Base-by-base conservation (phyloP, 2,797 vertebrate species). In the Rhynchotus rufescens region DNA sequence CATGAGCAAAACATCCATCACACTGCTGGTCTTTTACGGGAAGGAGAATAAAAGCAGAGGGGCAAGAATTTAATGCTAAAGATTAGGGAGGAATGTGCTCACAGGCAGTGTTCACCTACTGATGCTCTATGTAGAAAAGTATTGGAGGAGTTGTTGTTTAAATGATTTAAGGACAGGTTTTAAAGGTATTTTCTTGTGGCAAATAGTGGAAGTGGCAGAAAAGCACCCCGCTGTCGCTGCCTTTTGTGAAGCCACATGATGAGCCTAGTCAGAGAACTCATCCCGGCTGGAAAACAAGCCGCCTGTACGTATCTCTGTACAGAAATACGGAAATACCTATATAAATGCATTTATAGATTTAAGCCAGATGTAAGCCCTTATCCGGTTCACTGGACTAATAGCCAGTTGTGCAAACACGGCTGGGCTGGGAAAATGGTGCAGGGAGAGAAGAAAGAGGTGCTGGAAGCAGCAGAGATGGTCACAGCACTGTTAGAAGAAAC, bases 401-500 rank as follows among this genome's bases (percentile, higher is more conserved):
- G 66, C 2, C 17, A 25, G 59, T 28, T 78, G 38, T 64, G 49
- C 25, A 81, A 38, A 42, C 2, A 1, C 15, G 13, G 52, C 22
- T 49, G 38, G 23, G 40, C 25, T 49, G 38, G 28, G 44, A 34
- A 86, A 57, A 59, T 7, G 4, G 22, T 42, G 38, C 16, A 57
- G 64, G 36, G 26, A 68, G 36, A 5, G 45, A 10, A 75, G 60
- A 44, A 76, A 65, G 44, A 47, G 72, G 19, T 2, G 1, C 38
- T 66, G 59, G 42, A 68, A 22, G 38, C 54, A 51, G 68, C 79
- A 49, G 34, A 71, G 36, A 5, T 22, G 30, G 34, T 21, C 0
- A 0, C 12, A 4, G 0, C 1, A 11, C 34, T 84, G 78, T 2
- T 20, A 57, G 65, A 38, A 45, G 28, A 67, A 59, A 7, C 3